Evolutionary conservation across 2,888 invertebrate genomes (phyloP), one percentile per base, ranked within the genome.

Genomic region (Alloscopus bannaensis): DNA sequence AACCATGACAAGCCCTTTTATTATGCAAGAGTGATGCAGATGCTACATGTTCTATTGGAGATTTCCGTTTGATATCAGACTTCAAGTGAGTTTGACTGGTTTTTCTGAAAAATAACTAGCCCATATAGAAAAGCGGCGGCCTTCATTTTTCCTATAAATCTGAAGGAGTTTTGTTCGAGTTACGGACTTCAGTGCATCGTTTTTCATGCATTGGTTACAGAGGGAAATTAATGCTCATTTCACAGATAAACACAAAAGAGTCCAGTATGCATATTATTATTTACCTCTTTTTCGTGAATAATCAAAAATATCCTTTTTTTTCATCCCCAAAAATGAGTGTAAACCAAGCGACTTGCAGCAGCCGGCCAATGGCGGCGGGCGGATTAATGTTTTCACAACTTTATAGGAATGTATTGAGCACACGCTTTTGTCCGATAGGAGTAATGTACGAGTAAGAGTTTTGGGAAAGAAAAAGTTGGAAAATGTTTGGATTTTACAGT

Each of bases 1-100:
- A 85, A 84, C 78, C 85, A 84, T 85, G 85, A 85, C 85, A 85
- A 81, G 80, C 73, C 68, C 78, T 70, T 82, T 84, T 83, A 83
- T 83, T 83, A 84, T 81, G 79, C 79, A 83, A 80, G 62, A 59
- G 62, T 60, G 36, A 64, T 62, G 68, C 80, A 79, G 62, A 60
- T 71, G 78, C 66, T 18, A 36, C 1, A n/a, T 52, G 24, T 26
- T 55, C 26, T 2, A 36, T 60, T 22, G 8, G 40, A 60, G 60
- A 60, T 60, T 60, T 60, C 18, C 18, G 13, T n/a, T n/a, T 60
- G 24, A 40, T 36, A 40, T 40, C 60, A 22, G 40, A 22, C 2
- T 55, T 55, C 28, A 52, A 40, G 31, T 40, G 40, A 40, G 36
- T 60, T 20, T 60, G 60, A 36, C 29, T 60, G 60, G 11, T 55